Evolutionary conservation across 2,113 vertebrate genomes (phyloP), one percentile per base, ranked within the genome.

Genomic region (Grammomys dolichurus): DNA sequence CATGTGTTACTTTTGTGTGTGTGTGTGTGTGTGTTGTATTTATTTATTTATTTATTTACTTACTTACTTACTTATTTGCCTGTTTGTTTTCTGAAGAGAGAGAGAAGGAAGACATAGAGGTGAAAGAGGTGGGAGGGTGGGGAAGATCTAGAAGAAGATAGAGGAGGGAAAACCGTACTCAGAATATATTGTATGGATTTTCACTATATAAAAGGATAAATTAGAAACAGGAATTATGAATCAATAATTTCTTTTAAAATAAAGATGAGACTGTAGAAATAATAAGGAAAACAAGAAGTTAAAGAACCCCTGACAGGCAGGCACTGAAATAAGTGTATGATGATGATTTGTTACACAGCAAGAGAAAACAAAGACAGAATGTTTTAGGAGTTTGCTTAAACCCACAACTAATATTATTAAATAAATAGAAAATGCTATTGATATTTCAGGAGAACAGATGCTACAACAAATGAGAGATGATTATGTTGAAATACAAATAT

Each of bases 401-500:
- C 72, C 63, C 46, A 95, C 43, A 85, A 73, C 17, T 48, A 56
- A 91, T 65, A 22, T 82, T 51, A 63, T 84, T 63, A 26, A 72
- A 65, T 67, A 16, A 43, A 20, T 9, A 65, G 7, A 95, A 46
- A 72, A 86, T 20, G 17, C 17, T 54, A 40, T n/a, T 93, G 65
- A 87, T 75, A 86, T 82, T 75, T 51, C 72, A 51, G 16, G 3
- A 80, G 40, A 58, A 85, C 19, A 89, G 36, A 90, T 78, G 43
- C 6, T 72, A 26, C 5, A 78, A 63, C 70, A 82, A 87, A 12
- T 58, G 33, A 24, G 40, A 80, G 43, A n/a, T 67, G 82, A 80
- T 93, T 90, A 87, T 0, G 7, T 26, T 70, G 54, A 91, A 96
- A 81, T 46, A 84, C 51, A 80, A 48, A 96, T 90, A 76, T 90